Evolutionary conservation across 23 tunicate species (phyloP).

Genomic region (Phallusia fumigata): DNA sequence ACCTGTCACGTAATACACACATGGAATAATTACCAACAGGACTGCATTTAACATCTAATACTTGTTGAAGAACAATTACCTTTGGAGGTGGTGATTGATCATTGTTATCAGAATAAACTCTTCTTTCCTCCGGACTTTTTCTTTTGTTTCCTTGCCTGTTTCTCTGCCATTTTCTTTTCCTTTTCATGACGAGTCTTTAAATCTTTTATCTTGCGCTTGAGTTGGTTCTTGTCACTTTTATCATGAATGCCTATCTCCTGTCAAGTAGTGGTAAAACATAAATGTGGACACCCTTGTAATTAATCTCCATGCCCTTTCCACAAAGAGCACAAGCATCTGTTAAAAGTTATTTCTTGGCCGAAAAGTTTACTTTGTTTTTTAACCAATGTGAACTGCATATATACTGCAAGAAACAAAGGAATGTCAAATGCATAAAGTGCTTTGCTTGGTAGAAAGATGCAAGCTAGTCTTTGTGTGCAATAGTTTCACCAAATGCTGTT

Average conservation of each 20-base stretch:
- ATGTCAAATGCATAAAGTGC: too few species aligned
- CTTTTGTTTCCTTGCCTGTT: slow-evolving; percentile 54
- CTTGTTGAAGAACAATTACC: background rate
- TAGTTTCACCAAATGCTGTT: too few species aligned
- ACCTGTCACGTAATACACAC: too few species aligned
- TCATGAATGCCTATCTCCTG: slow-evolving; percentile 72
- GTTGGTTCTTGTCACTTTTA: slow-evolving; percentile 35
- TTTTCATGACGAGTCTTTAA: slow-evolving; percentile 66
- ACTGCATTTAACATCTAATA: too few species aligned
- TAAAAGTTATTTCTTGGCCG: too few species aligned
- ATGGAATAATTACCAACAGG: too few species aligned
- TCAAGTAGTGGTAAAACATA: slow-evolving; percentile 20
- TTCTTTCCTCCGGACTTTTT: slow-evolving; percentile 23
- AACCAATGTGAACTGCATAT: too few species aligned
- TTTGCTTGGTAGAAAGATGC: too few species aligned
- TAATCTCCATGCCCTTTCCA: background rate
- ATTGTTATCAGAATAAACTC: background rate
- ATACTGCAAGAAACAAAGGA: too few species aligned
- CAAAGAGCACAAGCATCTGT: background rate
- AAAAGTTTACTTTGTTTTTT: too few species aligned
- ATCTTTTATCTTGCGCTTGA: slow-evolving; percentile 62
- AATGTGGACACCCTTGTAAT: background rate
- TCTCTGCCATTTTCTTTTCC: slow-evolving; percentile 68
- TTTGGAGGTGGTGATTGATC: background rate
- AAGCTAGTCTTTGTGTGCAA: too few species aligned